phyloP scores from a whole-genome alignment of 2,113 vertebrate genomes.

The Phrynosoma blainvillii region DNA sequence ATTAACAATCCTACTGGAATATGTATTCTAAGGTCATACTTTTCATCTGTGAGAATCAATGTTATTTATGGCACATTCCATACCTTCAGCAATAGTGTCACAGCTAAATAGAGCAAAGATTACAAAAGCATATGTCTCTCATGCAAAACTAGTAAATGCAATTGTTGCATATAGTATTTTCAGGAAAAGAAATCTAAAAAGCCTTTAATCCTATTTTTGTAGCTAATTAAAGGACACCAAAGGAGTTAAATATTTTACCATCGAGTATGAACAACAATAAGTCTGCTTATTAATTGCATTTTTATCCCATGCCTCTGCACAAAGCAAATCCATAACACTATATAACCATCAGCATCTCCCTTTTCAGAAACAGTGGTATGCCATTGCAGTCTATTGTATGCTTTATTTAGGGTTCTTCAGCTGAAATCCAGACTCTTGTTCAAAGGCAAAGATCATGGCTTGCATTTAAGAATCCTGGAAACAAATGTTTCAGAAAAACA shows the following conservation, averaged over 20 bases:
- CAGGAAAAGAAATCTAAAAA: background rate
- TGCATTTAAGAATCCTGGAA: slow-evolving; percentile 23
- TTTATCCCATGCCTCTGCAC: background rate
- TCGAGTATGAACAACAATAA: background rate
- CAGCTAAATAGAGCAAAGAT: slow-evolving; percentile 2
- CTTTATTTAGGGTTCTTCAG: slow-evolving; percentile 1
- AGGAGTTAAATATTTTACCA: background rate
- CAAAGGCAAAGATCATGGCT: background rate
- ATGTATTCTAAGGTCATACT: background rate
- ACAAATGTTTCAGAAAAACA: background rate
- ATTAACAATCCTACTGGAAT: background rate
- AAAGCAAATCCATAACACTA: background rate
- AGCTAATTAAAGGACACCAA: slow-evolving; percentile 17
- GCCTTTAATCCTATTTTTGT: background rate
- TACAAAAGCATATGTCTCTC: background rate
- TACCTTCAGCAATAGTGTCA: background rate
- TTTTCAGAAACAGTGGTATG: background rate
- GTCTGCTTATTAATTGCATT: background rate
- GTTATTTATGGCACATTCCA: background rate
- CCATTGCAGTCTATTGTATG: background rate
- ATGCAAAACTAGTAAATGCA: background rate
- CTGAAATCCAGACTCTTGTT: background rate
- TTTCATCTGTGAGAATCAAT: background rate
- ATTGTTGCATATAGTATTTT: background rate
- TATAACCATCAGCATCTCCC: background rate